Percentiles rank a stretch among this genome's conserved stretches.
Evolutionary conservation across 2,888 invertebrate genomes (phyloP).

Genomic region (Callimorpha dominula): DNA sequence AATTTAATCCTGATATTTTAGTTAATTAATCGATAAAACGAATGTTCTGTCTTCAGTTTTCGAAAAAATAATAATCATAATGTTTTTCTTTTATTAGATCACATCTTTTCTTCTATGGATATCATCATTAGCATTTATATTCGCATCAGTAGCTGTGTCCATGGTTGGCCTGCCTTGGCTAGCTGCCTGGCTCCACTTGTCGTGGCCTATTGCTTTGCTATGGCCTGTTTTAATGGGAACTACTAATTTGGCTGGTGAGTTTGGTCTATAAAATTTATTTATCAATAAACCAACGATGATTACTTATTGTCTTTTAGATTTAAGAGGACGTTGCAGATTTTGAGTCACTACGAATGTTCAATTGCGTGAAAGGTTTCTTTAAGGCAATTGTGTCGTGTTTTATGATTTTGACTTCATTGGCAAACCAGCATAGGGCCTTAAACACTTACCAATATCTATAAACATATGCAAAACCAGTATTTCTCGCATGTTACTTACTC

Average conservation of each 20-base stretch:
- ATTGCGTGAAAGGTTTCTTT: no score
- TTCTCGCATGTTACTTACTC: no score
- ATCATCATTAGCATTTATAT: conserved; percentile 57
- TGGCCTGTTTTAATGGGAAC: conserved; percentile 73
- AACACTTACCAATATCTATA: no score
- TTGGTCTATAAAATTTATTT: neutral
- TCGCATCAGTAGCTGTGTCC: conserved; percentile 50
- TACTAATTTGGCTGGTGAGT: conserved; percentile 66
- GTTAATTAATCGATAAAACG: neutral
- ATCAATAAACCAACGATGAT: neutral
- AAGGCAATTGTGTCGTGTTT: neutral
- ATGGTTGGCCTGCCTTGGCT: conserved; percentile 62
- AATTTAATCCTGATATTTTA: neutral
- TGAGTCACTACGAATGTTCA: neutral
- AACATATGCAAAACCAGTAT: no score
- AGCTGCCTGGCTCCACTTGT: conserved; percentile 65
- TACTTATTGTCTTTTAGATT: neutral
- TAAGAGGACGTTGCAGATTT: neutral
- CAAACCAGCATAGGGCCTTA: no score
- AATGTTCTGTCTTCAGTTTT: neutral
- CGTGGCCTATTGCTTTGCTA: conserved; percentile 70
- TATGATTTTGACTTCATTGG: neutral
- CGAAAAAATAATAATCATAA: neutral
- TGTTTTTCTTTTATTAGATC: conserved; percentile 40
- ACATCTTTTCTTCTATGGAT: conserved; percentile 60